Base-by-base conservation (phyloP, 2,797 vertebrate species). In the Choloepus didactylus region DNA sequence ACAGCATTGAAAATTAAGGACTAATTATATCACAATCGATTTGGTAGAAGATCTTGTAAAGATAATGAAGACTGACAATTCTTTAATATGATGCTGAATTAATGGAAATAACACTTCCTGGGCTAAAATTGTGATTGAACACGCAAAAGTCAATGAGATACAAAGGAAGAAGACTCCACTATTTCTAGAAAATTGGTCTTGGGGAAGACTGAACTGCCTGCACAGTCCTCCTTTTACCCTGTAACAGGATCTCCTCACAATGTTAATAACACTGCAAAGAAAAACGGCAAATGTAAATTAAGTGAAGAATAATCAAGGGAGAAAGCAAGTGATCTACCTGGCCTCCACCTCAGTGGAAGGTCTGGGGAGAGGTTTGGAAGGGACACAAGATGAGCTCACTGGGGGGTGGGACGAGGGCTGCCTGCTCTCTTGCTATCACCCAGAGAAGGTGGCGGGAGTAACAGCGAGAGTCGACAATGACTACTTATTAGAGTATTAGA, bases 91-190 rank as follows among this genome's bases (percentile, higher is more conserved):
- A 88, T 35, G 9, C 3, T 84, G 27, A 91, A 94, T 41, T 72
- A 73, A 88, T 60, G 27, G 14, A 94, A 75, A n/a, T 75, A 80
- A 62, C 35, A 85, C 29, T 75, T 95, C 56, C 25, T 76, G 60
- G 69, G 51, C 35, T 70, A 72, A n/a, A 54, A 56, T 70, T 96
- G n/a, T 62, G 15, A 69, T 3, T 94, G 38, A 90, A 35, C 31
- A 77, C 46, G 18, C 25, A 29, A 82, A 1, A 59, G n/a, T 64
- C 67, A 35, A 21, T 44, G 4, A 79, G 44, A 60, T 77, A 80
- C 21, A 64, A 12, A 64, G 15, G 12, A 67, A 59, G 49, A 60
- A 38, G 5, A 3, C 12, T 31, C 44, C 16, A 67, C 59, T 79
- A 64, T 56, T 91, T 80, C 35, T 14, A 85, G 51, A 54, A 82